Conservation (phyloP, 2,797 vertebrate genomes). For the Oreonectes daqikongensis region DNA sequence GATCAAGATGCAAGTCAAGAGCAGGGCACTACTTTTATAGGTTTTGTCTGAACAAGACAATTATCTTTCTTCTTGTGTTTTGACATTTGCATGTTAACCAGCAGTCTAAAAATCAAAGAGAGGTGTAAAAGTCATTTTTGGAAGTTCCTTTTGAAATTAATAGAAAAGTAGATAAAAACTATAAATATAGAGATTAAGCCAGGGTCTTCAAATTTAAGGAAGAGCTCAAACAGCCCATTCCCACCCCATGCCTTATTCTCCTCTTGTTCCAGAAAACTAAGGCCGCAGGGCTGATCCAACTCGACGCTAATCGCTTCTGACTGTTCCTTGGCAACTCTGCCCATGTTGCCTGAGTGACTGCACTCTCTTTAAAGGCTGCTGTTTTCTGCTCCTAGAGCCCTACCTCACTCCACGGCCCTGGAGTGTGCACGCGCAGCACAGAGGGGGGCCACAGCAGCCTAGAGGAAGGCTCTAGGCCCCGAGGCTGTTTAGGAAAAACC, state of each 20-base stretch:
- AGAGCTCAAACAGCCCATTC: constrained; percentile 7
- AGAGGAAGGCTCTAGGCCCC: constrained; percentile 67
- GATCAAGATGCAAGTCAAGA: constrained; percentile 72
- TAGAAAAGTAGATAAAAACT: constrained; percentile 4
- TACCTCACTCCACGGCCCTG: constrained; percentile 38
- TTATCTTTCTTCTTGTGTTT: neutral
- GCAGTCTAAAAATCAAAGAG: too few species aligned
- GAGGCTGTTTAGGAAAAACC: constrained; percentile 59
- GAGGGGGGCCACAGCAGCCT: constrained; percentile 56
- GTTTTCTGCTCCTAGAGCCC: constrained; percentile 45
- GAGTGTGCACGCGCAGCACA: constrained; percentile 62
- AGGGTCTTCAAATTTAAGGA: constrained; percentile 57
- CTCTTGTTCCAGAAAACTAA: constrained; percentile 63
- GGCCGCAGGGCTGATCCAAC: constrained; percentile 72
- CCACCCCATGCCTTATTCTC: constrained; percentile 42
- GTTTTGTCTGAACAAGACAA: constrained; percentile 65
- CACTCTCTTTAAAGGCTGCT: constrained; percentile 63
- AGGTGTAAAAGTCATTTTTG: neutral
- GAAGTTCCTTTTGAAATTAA: constrained; percentile 65
- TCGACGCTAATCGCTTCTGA: constrained; percentile 76
- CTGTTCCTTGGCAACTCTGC: constrained; percentile 72
- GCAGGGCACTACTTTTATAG: constrained; percentile 57
- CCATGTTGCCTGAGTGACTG: constrained; percentile 69
- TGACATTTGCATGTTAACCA: neutral
- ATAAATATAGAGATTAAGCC: constrained; percentile 24